Conservation (phyloP, 2,888 invertebrate genomes). For the Tyria jacobaeae region DNA sequence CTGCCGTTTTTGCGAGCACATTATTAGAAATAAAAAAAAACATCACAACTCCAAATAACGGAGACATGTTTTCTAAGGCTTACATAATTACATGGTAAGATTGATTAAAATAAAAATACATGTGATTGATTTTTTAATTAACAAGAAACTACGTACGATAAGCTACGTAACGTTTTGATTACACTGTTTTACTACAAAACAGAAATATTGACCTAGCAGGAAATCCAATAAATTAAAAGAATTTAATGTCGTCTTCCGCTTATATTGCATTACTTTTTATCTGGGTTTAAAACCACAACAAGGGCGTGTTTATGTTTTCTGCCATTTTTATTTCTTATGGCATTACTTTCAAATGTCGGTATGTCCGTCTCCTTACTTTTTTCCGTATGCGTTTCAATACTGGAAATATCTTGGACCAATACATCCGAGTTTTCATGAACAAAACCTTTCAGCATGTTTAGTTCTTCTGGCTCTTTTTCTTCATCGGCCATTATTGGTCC, state of each 20-base stretch:
- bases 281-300: slow-evolving; percentile 35
- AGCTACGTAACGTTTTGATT: slow-evolving; percentile 29
- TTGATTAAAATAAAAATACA: slow-evolving; percentile 22
- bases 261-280: slow-evolving; percentile 17
- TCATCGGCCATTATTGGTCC: slow-evolving; percentile 43
- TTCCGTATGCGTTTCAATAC: slow-evolving; percentile 4
- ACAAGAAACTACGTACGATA: slow-evolving; percentile 29
- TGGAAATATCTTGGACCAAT: neutral
- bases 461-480: neutral
- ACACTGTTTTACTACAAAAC: slow-evolving; percentile 23
- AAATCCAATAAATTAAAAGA: slow-evolving; percentile 18
- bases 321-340: slow-evolving; percentile 5
- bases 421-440: neutral
- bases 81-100: slow-evolving; percentile 23
- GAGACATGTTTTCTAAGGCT: slow-evolving; percentile 29
- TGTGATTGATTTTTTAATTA: slow-evolving; percentile 45
- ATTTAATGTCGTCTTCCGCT: neutral
- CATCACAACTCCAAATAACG: slow-evolving; percentile 26
- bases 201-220: slow-evolving; percentile 3
- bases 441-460: neutral
- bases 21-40: slow-evolving; percentile 24
- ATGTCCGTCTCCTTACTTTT: slow-evolving; percentile 11
- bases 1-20: neutral
- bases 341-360: neutral
- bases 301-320: slow-evolving; percentile 22